Base-by-base conservation (phyloP, 1,140 invertebrate genomes). In the Tyrophagus putrescentiae region DNA sequence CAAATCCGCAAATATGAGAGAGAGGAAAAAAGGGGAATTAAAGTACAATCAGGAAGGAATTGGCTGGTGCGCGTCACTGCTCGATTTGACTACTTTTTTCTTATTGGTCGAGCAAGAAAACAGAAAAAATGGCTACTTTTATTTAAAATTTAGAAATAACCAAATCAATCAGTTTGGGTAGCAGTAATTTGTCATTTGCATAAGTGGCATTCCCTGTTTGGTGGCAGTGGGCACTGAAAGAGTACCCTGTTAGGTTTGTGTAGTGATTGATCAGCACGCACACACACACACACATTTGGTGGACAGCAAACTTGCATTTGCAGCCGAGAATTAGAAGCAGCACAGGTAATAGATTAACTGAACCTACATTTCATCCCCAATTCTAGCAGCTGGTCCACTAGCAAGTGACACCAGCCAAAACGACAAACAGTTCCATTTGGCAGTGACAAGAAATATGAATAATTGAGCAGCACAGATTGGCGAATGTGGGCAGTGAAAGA, bases 181-280 rank as follows among this genome's bases (percentile, higher is more conserved):
- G n/a, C n/a, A 56, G 32, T n/a, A n/a, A 56, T 56, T 56, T 42
- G 32, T 42, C 32, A 28, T 56, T 56, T 42, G 53, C 25, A 42
- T 56, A 42, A 56, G 45, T 48, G 45, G 18, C 45, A 48, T 48
- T 48, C 45, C 45, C 45, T 48, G 45, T 48, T 48, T 29, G 21
- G 36, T 21, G 13, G 13, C 36, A 39, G 13, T 39, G 13, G 13
- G 36, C 36, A 39, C 36, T 21, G 36, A 39, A 21, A 39, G 13
- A 13, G 36, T 13, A 39, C 36, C 36, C 13, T 39, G 13, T 39
- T n/a, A n/a, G n/a, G n/a, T n/a, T n/a, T 39, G 36, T 21, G 36
- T 21, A 13, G 13, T 48, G 45, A 48, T 48, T 21, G 45, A 48
- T 48, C 45, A 48, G 31, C 36, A 39, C 45, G 21, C n/a, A n/a